A percentile compares a stretch with the other conserved stretches of the same genome.
Evolutionary conservation across 2,113 vertebrate species (phyloP).

Genomic region (Merops nubicus): DNA sequence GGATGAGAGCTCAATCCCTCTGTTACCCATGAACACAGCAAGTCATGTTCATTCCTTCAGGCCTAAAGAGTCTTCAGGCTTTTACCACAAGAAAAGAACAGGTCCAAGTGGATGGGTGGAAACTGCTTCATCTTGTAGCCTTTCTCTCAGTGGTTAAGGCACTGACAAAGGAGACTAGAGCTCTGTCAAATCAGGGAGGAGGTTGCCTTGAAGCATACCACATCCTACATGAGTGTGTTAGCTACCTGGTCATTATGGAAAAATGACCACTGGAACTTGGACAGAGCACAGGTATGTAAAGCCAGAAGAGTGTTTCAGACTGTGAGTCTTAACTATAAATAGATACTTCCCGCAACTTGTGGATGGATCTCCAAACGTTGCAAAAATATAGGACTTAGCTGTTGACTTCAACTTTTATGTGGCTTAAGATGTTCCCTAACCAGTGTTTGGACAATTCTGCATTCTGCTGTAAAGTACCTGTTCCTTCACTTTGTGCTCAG

Average conservation of each 20-base stretch:
- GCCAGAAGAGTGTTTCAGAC: not conserved
- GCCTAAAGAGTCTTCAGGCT: not conserved
- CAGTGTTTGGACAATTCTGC: not conserved
- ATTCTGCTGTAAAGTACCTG: not conserved
- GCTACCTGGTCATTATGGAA: not conserved
- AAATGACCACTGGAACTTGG: not conserved
- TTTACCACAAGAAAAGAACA: not conserved
- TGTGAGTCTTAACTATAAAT: not conserved
- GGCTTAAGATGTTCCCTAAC: not conserved
- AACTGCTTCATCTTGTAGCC: not conserved
- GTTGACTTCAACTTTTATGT: not conserved
- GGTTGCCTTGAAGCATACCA: not conserved
- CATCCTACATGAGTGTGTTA: too few species aligned
- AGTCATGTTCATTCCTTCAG: not conserved
- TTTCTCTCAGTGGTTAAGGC: not conserved
- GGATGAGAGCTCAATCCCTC: not conserved
- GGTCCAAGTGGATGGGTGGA: not conserved
- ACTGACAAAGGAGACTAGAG: not conserved
- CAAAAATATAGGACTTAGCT: not conserved
- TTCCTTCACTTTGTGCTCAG: not conserved
- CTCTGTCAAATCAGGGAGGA: not conserved
- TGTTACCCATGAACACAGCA: not conserved
- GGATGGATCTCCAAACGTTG: not conserved
- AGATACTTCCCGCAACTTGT: too few species aligned
- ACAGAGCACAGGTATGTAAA: not conserved